These are phyloP conservation scores for Hylyphantes graminicola DNA, from an alignment of 1,140 invertebrate genomes.

Conservation along the genomic window DNA sequence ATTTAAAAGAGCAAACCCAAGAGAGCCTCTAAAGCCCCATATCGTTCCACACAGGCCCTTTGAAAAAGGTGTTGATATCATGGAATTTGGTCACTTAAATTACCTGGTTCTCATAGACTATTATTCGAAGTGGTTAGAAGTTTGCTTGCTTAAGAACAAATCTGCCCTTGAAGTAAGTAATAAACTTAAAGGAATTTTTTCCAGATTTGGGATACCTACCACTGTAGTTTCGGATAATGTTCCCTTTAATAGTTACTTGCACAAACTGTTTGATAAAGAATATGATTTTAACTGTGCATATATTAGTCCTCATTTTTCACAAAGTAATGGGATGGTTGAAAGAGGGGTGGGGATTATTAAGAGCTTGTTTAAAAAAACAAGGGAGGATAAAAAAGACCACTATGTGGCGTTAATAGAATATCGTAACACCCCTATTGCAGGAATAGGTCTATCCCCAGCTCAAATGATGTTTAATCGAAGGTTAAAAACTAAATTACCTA, in stretches of 20 bases:
- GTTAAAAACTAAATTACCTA: constrained; percentile 26
- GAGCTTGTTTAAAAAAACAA: constrained; percentile 11
- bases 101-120: constrained; percentile 1
- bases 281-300: not conserved
- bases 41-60: constrained; percentile 7
- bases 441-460: constrained; percentile 1
- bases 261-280: not conserved
- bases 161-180: not conserved
- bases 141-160: not conserved
- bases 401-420: not conserved
- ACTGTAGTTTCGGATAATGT: not conserved
- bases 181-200: constrained; percentile 18
- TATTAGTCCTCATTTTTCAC: not conserved
- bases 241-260: not conserved
- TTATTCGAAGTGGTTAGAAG: constrained; percentile 7
- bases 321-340: constrained; percentile 16
- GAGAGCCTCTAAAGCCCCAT: constrained; percentile 27
- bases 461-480: constrained; percentile 34
- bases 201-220: constrained; percentile 24
- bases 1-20: not conserved
- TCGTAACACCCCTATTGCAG: constrained; percentile 22
- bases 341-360: not conserved
- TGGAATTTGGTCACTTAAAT: constrained; percentile 4
- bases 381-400: constrained; percentile 6
- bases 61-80: constrained; percentile 22